Percentiles rank a stretch among this genome's conserved stretches.
Conservation (phyloP, 2,113 vertebrate genomes). For the Trichechus manatus region DNA sequence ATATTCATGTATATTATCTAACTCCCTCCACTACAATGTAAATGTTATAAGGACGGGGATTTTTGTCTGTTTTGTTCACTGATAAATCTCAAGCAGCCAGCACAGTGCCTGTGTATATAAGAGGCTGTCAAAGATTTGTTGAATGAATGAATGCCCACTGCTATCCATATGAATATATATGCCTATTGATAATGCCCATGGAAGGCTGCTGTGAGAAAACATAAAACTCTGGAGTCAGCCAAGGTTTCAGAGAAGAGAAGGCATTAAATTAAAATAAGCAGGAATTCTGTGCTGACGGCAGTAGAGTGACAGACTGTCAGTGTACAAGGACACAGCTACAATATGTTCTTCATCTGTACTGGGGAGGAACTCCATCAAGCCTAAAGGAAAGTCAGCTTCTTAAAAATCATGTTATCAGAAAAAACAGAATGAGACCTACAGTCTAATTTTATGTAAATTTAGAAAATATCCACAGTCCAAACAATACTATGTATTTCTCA, state of each 20-base stretch:
- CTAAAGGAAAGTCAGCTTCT: conserved; percentile 5
- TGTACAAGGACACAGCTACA: neutral
- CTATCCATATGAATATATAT: neutral
- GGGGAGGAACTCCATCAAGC: neutral
- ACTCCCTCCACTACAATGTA: neutral
- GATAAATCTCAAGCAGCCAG: neutral
- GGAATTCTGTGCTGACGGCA: neutral
- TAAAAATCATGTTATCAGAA: conserved; percentile 34
- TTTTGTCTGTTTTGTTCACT: conserved; percentile 28
- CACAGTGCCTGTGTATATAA: neutral
- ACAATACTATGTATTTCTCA: neutral
- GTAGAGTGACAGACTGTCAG: neutral
- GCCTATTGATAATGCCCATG: neutral
- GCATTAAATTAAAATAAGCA: neutral
- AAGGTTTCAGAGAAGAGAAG: conserved; percentile 13
- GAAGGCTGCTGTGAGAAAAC: neutral
- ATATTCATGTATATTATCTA: neutral
- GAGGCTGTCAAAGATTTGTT: neutral
- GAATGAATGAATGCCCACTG: neutral
- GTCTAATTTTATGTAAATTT: conserved; percentile 26
- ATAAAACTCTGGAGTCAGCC: neutral
- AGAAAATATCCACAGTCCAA: neutral
- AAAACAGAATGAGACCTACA: neutral
- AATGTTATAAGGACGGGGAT: neutral
- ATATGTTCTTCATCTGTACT: neutral